Percentiles rank a stretch among this genome's conserved stretches.
Evolutionary conservation across 2,888 invertebrate genomes (phyloP).

Genomic region (Cyclophora punctaria): DNA sequence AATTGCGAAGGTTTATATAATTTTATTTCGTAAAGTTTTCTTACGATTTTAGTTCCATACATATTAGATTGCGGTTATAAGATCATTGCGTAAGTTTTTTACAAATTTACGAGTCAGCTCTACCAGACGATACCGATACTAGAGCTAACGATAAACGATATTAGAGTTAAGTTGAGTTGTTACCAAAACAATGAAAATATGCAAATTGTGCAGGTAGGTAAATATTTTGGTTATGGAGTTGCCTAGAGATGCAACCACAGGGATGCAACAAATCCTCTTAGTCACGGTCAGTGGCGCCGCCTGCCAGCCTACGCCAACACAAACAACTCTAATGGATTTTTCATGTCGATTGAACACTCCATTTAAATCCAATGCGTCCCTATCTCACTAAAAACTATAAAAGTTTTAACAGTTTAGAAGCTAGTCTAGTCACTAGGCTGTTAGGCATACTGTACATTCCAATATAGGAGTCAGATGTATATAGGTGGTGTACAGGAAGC

Average conservation of each 20-base stretch:
- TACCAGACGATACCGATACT: no score
- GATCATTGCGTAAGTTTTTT: no score
- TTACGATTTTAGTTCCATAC: no score
- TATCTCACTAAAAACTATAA: no score
- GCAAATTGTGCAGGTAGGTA: not conserved
- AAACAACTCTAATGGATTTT: conserved; percentile 71
- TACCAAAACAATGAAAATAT: no score
- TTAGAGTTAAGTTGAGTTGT: no score
- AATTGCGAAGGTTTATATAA: conserved; percentile 21
- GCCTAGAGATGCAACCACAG: conserved; percentile 31
- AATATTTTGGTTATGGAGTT: conserved; percentile 5
- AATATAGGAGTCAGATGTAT: conserved; percentile 1
- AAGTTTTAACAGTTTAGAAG: no score
- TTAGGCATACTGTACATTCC: not conserved
- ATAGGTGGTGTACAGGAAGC: conserved; percentile 16
- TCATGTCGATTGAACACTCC: conserved; percentile 68
- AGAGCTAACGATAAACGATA: no score
- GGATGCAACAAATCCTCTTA: conserved; percentile 68
- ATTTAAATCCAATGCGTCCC: conserved; percentile 39
- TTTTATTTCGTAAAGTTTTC: no score
- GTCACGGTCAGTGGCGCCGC: conserved; percentile 64
- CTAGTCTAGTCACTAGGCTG: no score
- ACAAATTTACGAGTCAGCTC: no score
- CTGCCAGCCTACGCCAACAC: conserved; percentile 47
- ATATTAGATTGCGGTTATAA: no score